phyloP scores from a whole-genome alignment of 2,888 invertebrate species.

The Watsonalla cultraria region DNA sequence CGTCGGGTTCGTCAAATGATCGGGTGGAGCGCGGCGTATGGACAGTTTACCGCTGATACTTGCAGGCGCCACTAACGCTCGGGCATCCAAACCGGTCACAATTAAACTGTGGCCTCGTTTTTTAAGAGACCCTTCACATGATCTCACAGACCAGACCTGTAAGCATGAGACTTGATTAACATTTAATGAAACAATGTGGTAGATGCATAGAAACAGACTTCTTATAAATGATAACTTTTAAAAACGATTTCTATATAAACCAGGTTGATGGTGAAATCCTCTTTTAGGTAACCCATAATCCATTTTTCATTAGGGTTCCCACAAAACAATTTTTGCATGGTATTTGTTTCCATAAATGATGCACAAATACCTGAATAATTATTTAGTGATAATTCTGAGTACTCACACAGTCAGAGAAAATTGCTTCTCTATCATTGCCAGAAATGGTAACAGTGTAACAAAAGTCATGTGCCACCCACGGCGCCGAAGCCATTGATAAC shows the following conservation, averaged over 20 bases:
- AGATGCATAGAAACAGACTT: too few relatives aligned
- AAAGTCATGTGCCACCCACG: slow-evolving; percentile 62
- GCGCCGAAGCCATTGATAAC: slow-evolving; percentile 65
- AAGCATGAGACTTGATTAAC: slow-evolving; percentile 5
- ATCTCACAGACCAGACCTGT: slow-evolving; percentile 68
- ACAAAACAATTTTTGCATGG: too few relatives aligned
- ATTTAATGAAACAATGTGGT: slow-evolving; percentile 1
- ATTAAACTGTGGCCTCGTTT: slow-evolving; percentile 58
- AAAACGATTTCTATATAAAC: too few relatives aligned
- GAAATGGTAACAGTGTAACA: slow-evolving; percentile 65
- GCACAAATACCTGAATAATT: too few relatives aligned
- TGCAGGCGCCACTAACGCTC: slow-evolving; percentile 45
- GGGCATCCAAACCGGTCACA: slow-evolving; percentile 52
- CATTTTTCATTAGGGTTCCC: too few relatives aligned
- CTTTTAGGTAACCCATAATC: too few relatives aligned
- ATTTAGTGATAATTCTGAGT: too few relatives aligned
- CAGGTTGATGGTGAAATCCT: too few relatives aligned
- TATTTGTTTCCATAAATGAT: too few relatives aligned
- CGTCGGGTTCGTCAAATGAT: slow-evolving; percentile 40
- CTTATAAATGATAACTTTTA: too few relatives aligned
- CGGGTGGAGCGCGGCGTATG: slow-evolving; percentile 52
- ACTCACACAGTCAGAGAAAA: slow-evolving; percentile 68
- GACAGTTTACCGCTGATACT: slow-evolving; percentile 54
- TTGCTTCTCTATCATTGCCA: slow-evolving; percentile 70
- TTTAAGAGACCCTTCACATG: slow-evolving; percentile 67